Conservation (phyloP, 2,113 vertebrate genomes). For the Albula glossodonta region DNA sequence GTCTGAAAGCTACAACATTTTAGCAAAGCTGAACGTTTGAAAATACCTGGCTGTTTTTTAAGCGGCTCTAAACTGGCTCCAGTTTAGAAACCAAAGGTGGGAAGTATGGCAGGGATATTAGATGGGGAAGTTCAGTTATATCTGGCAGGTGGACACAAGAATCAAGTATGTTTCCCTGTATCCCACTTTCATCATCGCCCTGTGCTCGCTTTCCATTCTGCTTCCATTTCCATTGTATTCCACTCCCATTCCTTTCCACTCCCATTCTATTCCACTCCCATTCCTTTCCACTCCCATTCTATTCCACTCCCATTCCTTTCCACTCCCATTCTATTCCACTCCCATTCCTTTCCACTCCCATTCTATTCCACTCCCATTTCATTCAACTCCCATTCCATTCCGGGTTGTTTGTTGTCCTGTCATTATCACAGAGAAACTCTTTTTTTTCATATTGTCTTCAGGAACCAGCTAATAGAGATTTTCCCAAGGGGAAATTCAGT, state of each 20-base stretch:
- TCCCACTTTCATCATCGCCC: neutral
- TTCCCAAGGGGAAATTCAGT: neutral
- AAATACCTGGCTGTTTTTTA: too few relatives aligned
- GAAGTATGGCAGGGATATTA: neutral
- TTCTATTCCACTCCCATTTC: neutral
- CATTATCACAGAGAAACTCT: neutral
- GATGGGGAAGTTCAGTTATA: neutral
- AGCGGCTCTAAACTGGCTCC: neutral
- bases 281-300: neutral
- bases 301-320: neutral
- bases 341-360: too few relatives aligned
- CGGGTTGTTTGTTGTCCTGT: neutral
- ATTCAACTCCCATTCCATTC: neutral
- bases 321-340: too few relatives aligned
- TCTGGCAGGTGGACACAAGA: neutral
- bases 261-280: neutral
- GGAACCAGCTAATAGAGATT: neutral
- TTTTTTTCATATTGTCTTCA: neutral
- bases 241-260: too few relatives aligned
- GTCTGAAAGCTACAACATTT: too few relatives aligned
- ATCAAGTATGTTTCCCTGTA: neutral
- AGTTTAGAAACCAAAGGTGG: too few relatives aligned
- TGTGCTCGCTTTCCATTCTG: too few relatives aligned
- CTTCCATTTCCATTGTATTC: too few relatives aligned
- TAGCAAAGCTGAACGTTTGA: too few relatives aligned